These are phyloP conservation scores for Darwinula stevensoni DNA, from an alignment of 2,888 invertebrate species.

Conservation along the genomic window DNA sequence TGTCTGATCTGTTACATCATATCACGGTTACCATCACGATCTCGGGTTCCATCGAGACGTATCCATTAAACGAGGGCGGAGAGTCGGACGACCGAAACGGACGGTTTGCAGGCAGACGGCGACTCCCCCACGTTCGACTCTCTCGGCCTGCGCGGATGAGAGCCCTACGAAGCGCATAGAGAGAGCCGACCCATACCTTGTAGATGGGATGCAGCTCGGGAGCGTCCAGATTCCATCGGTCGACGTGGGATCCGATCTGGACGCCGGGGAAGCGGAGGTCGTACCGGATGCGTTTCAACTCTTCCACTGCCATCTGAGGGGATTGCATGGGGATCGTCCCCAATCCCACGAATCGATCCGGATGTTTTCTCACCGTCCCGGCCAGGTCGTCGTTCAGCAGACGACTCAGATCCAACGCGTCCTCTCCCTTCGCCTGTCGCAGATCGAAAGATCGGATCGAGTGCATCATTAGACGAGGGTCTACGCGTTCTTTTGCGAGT, in stretches of 20 bases:
- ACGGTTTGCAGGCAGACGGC: no score
- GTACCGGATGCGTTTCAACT: slow-evolving; percentile 19
- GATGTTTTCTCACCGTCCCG: slow-evolving; percentile 17
- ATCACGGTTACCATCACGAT: no score
- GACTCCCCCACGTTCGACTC: no score
- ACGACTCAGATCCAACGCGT: slow-evolving; percentile 20
- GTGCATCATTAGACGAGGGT: no score
- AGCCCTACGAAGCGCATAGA: no score
- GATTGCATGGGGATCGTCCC: slow-evolving; percentile 24
- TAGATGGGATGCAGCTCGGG: slow-evolving; percentile 20
- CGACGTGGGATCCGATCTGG: slow-evolving; percentile 25
- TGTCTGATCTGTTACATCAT: no score
- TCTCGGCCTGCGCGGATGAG: no score
- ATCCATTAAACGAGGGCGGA: no score
- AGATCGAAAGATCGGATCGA: slow-evolving; percentile 5
- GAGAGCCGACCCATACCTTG: slow-evolving; percentile 17
- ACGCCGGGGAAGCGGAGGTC: slow-evolving; percentile 19
- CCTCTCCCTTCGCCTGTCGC: slow-evolving; percentile 20
- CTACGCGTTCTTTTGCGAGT: no score
- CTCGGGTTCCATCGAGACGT: no score
- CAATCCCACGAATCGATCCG: slow-evolving; percentile 20
- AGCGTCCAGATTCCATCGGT: slow-evolving; percentile 23
- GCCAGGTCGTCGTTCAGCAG: slow-evolving; percentile 23
- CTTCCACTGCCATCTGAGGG: slow-evolving; percentile 20
- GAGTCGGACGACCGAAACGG: no score